Percentiles rank a stretch among this genome's conserved stretches.
Conservation (phyloP, 2,797 vertebrate species). For the Onychomys arenicola region DNA sequence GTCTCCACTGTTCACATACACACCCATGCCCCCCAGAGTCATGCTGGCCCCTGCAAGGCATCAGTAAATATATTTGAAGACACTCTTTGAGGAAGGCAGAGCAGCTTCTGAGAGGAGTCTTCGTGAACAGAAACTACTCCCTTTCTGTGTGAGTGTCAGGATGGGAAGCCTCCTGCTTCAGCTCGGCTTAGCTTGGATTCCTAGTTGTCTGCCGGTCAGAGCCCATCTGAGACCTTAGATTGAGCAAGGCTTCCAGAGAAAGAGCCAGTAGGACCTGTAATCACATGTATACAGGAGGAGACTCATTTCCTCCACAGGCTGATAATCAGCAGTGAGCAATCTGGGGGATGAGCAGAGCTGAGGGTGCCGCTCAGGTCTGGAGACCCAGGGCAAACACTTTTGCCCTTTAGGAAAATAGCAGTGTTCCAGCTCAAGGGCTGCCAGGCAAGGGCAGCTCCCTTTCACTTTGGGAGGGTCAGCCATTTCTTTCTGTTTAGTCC, state of each 20-base stretch:
- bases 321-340: background rate
- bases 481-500: background rate
- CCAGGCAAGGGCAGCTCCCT: background rate
- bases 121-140: background rate
- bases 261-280: background rate
- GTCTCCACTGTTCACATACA: background rate
- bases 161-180: background rate
- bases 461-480: background rate
- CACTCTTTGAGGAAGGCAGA: background rate
- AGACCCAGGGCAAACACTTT: background rate
- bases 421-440: background rate
- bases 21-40: background rate
- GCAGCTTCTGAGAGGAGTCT: background rate
- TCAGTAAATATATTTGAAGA: constrained; percentile 1
- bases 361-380: background rate
- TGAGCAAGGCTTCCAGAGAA: background rate
- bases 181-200: background rate
- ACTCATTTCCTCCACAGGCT: background rate
- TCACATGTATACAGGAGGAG: background rate
- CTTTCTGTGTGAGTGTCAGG: background rate
- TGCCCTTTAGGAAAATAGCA: background rate
- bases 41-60: background rate
- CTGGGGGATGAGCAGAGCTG: background rate
- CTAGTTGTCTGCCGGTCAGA: background rate
- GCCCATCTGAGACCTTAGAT: background rate